Evolutionary conservation across 2,113 vertebrate species (phyloP).

Genomic region (Lepisosteus osseus): DNA sequence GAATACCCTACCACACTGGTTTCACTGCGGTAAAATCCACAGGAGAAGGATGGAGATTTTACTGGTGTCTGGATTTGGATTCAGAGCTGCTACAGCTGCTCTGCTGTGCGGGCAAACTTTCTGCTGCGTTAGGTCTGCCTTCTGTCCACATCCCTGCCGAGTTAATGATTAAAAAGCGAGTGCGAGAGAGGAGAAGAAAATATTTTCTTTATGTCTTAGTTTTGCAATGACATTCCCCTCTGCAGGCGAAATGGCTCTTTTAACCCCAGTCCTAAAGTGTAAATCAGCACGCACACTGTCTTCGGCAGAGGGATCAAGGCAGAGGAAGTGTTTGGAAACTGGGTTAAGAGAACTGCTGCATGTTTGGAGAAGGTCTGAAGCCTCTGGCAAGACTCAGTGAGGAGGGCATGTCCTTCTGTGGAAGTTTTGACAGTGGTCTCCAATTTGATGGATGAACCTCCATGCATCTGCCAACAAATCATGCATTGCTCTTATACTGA

Average conservation of each 20-base stretch:
- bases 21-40: too few species aligned
- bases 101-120: slow-evolving; percentile 61
- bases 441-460: neutral
- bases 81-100: slow-evolving; percentile 53
- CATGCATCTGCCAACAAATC: too few species aligned
- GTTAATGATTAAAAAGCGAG: slow-evolving; percentile 38
- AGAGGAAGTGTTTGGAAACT: neutral
- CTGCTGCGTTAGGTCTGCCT: slow-evolving; percentile 58
- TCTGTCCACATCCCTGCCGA: slow-evolving; percentile 54
- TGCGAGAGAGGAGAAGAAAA: slow-evolving; percentile 34
- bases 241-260: neutral
- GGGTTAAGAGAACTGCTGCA: neutral
- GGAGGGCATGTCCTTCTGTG: neutral
- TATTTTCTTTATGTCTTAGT: slow-evolving; percentile 24
- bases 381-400: neutral
- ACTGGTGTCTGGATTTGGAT: neutral
- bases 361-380: neutral
- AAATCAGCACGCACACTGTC: neutral
- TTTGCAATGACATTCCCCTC: neutral
- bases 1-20: too few species aligned
- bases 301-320: neutral
- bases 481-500: too few species aligned
- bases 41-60: neutral
- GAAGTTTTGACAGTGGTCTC: neutral
- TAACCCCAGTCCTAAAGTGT: neutral